Conservation (phyloP, 2,888 invertebrate genomes). For the Lycocerus yunnanus region DNA sequence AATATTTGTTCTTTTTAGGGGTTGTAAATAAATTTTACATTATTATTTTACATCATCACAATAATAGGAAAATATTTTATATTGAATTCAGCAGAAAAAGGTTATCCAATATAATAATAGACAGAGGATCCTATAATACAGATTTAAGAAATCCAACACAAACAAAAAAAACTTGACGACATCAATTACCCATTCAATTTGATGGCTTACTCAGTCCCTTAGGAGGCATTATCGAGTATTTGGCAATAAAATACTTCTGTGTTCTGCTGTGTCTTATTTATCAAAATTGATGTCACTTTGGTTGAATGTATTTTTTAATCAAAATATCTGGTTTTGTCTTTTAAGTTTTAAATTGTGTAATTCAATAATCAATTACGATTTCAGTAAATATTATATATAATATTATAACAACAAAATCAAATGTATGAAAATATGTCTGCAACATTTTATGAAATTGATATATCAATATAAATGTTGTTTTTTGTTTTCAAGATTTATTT, state of each 20-base stretch:
- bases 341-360: not conserved
- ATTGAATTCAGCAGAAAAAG: not conserved
- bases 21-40: not conserved
- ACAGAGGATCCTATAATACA: not conserved
- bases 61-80: not conserved
- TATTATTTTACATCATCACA: not conserved
- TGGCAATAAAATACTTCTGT: not conserved
- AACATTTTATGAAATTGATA: not conserved
- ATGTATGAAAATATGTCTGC: not conserved
- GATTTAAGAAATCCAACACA: not conserved
- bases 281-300: not conserved
- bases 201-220: not conserved
- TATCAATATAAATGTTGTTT: not conserved
- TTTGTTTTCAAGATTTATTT: too few relatives aligned
- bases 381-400: too few relatives aligned
- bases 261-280: not conserved
- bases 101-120: not conserved
- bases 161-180: not conserved
- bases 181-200: not conserved
- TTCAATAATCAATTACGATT: not conserved
- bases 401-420: too few relatives aligned
- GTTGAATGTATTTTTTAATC: not conserved
- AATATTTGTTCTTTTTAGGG: not conserved
- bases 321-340: not conserved
- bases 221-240: not conserved